Base-by-base conservation (phyloP, 2,888 invertebrate species). In the Caenorhabditis macrosperma region DNA sequence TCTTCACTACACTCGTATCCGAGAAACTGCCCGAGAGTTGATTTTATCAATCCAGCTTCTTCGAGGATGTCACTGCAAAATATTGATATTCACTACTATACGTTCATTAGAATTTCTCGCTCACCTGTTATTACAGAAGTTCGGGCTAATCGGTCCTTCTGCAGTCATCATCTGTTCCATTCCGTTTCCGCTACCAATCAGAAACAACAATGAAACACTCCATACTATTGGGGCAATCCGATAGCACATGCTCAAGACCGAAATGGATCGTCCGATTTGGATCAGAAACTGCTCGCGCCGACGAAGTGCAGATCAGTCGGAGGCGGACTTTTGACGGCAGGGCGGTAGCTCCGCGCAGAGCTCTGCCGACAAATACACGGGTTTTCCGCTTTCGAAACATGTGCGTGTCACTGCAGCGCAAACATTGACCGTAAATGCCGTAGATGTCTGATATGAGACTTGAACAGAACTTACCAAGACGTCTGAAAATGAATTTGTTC, bases 1-100 rank as follows among this genome's bases (percentile, higher is more conserved):
- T 88, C 90, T 55, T 87, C 85, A 71, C 86, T 87, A 78, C 90
- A 90, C 17, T 87, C 85, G 54, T 85, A 90, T 1, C 90, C 90
- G 1, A 90, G 69, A 61, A 90, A 90, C 63, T 90, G 90, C 4
- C 90, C 90, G 12, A 89, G 77, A 1, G 88, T 83, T 1, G 90
- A 81, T 64, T 81, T 78, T 28, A 79, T 63, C 17, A 90, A 80
- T 0, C 90, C 90, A 12, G 84, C 85, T 57, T 80, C 82, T 54
- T 79, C 81, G 3, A 85, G 83, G 38, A 88, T 33, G 7, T 81
- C 80, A 72, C 86, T 88, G 41, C 35, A 84, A 77, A 4, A n/a
- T n/a, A n/a, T n/a, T n/a, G 6, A 35, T 6, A 50, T 24, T 2
- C 20, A 17, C 2, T 15, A 28, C 10, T 61, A 20, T 46, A 2